These are phyloP conservation scores for Rhyacichthys aspro DNA, from an alignment of 2,797 vertebrate genomes.

Conservation along the genomic window DNA sequence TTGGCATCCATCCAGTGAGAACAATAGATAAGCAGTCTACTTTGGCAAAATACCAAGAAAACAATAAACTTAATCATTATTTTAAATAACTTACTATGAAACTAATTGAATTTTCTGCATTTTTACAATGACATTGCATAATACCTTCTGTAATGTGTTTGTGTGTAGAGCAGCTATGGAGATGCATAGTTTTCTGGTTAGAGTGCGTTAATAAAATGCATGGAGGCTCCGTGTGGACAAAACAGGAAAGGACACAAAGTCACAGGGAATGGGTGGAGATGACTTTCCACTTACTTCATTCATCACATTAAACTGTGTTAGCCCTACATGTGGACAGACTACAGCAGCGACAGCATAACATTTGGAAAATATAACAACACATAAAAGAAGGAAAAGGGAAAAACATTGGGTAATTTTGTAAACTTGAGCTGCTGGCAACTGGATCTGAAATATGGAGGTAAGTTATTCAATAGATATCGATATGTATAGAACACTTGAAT, in stretches of 20 bases:
- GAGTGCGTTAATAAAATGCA: constrained; percentile 15
- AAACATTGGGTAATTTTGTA: constrained; percentile 19
- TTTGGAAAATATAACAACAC: constrained; percentile 50
- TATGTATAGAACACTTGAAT: no score
- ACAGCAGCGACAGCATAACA: constrained; percentile 22
- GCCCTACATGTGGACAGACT: constrained; percentile 35
- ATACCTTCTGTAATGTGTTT: background rate
- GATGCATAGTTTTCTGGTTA: constrained; percentile 1
- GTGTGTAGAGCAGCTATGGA: background rate
- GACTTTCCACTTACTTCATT: constrained; percentile 71
- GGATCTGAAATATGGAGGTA: constrained; percentile 71
- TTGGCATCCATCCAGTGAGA: no score
- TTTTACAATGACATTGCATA: constrained; percentile 2
- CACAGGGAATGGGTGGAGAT: constrained; percentile 70
- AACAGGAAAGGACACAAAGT: constrained; percentile 70
- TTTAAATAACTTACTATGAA: constrained; percentile 1
- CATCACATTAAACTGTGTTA: constrained; percentile 51
- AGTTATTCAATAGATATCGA: constrained; percentile 27
- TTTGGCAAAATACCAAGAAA: background rate
- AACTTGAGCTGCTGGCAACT: constrained; percentile 11
- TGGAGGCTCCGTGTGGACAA: constrained; percentile 47
- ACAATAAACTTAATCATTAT: background rate
- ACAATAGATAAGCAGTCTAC: no score
- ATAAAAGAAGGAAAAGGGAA: constrained; percentile 31
- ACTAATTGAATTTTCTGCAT: background rate